Evolutionary conservation across 2,888 invertebrate species (phyloP), one percentile per base, ranked within the genome.

Genomic region (Caenorhabditis doughertyi): DNA sequence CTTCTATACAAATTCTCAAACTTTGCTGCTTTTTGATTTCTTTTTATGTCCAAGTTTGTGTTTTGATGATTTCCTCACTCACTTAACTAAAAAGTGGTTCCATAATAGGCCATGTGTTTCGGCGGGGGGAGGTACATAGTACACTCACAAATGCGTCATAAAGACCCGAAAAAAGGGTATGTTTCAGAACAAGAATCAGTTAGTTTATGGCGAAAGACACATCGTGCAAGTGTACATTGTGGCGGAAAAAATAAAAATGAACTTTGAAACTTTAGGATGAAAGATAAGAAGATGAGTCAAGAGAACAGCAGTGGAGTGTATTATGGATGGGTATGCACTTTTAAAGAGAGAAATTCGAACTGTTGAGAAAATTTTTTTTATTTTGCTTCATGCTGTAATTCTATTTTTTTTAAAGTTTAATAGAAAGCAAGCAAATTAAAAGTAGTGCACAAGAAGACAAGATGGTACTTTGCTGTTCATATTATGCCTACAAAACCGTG

Each of bases 141-240:
- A 70, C 56, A 56, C 67, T 53, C 70, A 47, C 23, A 39, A 16
- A 29, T 27, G 23, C n/a, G 39, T 51, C 32, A 35, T 29, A 35
- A 55, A 9, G 32, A 21, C 42, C n/a, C 32, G 27, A 18, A 67
- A 18, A 27, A 42, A 35, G 64, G 44, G 23, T 5, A 39, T 32
- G 39, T 42, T 42, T 60, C 60, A 60, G 60, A 60, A 58, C 29
- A 27, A 55, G 25, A 56, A 56, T 56, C 56, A 56, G 56, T 58
- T 58, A 39, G 23, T 58, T 8, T 44, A 44, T 47, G 42, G 8
- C 27, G n/a, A 9, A 42, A 29, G 42, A 23, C 8, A 42, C 0
- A 42, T 13, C 18, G 5, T 18, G 13, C 21, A 25, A 29, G 58
- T 42, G 27, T 58, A 58, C 58, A 58, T 13, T 42, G 60, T 42